Evolutionary conservation across 2,797 vertebrate species (phyloP).

Genomic region (Pterois miles): DNA sequence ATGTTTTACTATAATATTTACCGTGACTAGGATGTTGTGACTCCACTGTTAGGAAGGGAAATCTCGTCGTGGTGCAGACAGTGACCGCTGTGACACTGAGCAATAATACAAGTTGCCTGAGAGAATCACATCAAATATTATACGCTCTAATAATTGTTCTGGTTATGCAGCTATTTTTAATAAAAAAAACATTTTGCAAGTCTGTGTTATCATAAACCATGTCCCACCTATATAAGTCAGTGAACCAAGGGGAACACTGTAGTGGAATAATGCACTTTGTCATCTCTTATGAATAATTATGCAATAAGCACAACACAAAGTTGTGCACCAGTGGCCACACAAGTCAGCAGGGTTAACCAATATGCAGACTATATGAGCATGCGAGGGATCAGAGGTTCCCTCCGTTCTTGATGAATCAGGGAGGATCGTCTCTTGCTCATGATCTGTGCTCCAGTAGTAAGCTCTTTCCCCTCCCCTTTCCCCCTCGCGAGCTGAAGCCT

Average conservation of each 20-base stretch:
- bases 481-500: conserved; percentile 50
- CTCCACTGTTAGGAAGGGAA: conserved; percentile 26
- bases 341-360: conserved; percentile 41
- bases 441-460: conserved; percentile 68
- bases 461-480: conserved; percentile 31
- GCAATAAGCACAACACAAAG: conserved; percentile 31
- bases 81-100: conserved; percentile 59
- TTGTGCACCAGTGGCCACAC: conserved; percentile 23
- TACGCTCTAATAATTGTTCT: conserved; percentile 77
- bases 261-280: conserved; percentile 46
- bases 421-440: conserved; percentile 55
- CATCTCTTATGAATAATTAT: conserved; percentile 52
- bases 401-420: conserved; percentile 69
- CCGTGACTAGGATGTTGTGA: conserved; percentile 27
- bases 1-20: conserved; percentile 47
- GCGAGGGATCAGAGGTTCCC: conserved; percentile 49
- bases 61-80: conserved; percentile 38
- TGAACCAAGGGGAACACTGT: conserved; percentile 43
- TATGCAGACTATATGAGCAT: conserved; percentile 14
- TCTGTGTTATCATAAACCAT: conserved; percentile 35
- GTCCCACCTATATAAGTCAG: conserved; percentile 39
- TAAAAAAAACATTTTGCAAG: conserved; percentile 46
- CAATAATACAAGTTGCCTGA: conserved; percentile 69
- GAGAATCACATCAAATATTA: conserved; percentile 76
- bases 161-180: conserved; percentile 70